Conservation (phyloP, 2,113 vertebrate genomes). For the Pimephales promelas region DNA sequence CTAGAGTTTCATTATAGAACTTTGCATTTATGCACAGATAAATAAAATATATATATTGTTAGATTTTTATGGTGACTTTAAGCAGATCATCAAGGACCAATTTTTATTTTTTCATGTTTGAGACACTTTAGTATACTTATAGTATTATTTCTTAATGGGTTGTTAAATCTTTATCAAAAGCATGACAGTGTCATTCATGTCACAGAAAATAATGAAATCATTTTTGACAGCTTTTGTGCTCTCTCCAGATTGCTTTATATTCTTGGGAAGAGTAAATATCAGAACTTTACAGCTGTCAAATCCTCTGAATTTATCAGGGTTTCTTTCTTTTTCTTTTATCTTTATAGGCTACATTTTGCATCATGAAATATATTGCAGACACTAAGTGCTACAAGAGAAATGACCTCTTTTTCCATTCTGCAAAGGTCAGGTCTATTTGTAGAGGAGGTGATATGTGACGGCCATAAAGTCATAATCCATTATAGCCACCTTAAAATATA, state of each 20-base stretch:
- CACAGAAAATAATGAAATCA: background rate
- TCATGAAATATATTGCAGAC: background rate
- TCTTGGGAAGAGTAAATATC: background rate
- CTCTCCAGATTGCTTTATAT: background rate
- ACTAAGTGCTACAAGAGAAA: background rate
- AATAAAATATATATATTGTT: too few species aligned
- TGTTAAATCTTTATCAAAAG: background rate
- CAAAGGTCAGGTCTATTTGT: slow-evolving; percentile 6
- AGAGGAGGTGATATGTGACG: background rate
- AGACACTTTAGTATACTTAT: too few species aligned
- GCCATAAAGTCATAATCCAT: slow-evolving; percentile 14
- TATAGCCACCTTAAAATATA: background rate
- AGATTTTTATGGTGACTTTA: too few species aligned
- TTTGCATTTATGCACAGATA: too few species aligned
- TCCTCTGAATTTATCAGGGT: background rate
- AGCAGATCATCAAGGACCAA: too few species aligned
- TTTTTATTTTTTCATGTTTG: background rate
- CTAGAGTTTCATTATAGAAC: too few species aligned
- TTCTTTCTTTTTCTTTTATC: background rate
- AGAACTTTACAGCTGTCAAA: background rate
- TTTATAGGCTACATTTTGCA: background rate
- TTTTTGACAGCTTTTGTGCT: slow-evolving; percentile 9
- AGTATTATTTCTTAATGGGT: background rate
- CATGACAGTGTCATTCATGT: background rate
- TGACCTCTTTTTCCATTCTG: slow-evolving; percentile 1